These are phyloP conservation scores for Conger conger DNA, from an alignment of 2,113 vertebrate species.

Conservation along the genomic window DNA sequence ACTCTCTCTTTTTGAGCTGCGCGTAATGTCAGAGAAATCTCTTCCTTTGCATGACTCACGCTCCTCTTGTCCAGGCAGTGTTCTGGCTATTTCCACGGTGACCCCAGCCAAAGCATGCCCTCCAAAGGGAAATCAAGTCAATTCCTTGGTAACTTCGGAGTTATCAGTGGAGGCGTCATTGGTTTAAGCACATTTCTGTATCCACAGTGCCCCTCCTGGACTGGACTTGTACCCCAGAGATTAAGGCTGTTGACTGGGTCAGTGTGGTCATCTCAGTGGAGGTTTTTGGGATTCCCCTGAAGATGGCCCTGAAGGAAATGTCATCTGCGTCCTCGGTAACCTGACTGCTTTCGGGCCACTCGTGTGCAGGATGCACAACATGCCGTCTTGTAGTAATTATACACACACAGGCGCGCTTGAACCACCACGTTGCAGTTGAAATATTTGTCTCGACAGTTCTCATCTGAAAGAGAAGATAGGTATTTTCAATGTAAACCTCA, in stretches of 20 bases:
- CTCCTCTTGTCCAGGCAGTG: background rate
- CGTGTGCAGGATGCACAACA: conserved; percentile 88
- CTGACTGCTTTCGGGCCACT: conserved; percentile 68
- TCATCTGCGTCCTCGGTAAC: conserved; percentile 79
- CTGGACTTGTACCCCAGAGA: background rate
- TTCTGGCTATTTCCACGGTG: background rate
- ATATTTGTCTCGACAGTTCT: conserved; percentile 90
- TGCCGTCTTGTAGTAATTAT: conserved; percentile 88
- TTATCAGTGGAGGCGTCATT: conserved; percentile 32
- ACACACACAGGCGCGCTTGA: conserved; percentile 93
- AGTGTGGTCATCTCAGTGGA: conserved; percentile 8
- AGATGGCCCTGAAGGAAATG: conserved; percentile 31
- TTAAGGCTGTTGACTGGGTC: background rate
- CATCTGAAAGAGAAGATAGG: conserved; percentile 71
- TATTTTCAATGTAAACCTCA: background rate
- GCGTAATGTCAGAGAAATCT: background rate
- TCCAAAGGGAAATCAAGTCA: background rate
- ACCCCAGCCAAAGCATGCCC: conserved; percentile 12
- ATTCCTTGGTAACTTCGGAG: background rate
- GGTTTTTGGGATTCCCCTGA: conserved; percentile 34
- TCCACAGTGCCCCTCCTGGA: background rate
- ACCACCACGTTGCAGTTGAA: conserved; percentile 98
- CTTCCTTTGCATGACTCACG: background rate
- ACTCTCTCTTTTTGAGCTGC: background rate
- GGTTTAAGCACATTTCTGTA: conserved; percentile 28